These are phyloP conservation scores for Chaunax sp. DNA, from an alignment of 2,797 vertebrate genomes.

Conservation along the genomic window DNA sequence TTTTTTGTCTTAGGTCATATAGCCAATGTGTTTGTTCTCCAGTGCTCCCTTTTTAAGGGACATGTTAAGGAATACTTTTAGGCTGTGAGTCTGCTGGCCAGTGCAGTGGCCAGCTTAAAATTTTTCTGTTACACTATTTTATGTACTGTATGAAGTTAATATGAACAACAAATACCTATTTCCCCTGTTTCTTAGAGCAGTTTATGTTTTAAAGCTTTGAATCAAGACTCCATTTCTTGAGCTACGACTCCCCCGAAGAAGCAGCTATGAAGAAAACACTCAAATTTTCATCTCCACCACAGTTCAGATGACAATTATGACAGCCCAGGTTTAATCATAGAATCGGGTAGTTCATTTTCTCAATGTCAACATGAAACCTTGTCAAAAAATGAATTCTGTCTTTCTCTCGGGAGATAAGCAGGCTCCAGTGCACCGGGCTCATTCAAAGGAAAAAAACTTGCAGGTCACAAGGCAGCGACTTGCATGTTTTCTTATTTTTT, in stretches of 20 bases:
- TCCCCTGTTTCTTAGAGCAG: conserved; percentile 27
- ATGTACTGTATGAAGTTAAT: conserved; percentile 13
- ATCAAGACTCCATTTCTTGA: conserved; percentile 46
- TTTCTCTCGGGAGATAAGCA: conserved; percentile 90
- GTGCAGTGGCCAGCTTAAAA: neutral
- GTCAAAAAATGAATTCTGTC: conserved; percentile 91
- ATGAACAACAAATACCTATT: no score
- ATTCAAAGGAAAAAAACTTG: conserved; percentile 87
- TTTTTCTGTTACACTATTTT: conserved; percentile 10
- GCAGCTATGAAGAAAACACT: conserved; percentile 60
- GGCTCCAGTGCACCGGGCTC: conserved; percentile 87
- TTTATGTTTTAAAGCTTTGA: conserved; percentile 40
- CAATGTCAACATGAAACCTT: conserved; percentile 93
- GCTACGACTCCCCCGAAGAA: conserved; percentile 57
- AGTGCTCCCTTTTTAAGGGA: no score
- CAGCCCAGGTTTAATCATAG: conserved; percentile 90
- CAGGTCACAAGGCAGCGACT: conserved; percentile 89
- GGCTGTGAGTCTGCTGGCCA: neutral
- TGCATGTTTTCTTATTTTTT: conserved; percentile 86
- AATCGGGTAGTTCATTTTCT: conserved; percentile 92
- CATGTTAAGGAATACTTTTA: conserved; percentile 17
- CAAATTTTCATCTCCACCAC: conserved; percentile 83
- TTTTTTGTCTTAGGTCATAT: conserved; percentile 61
- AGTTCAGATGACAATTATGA: conserved; percentile 89
- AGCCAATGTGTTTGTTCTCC: conserved; percentile 33